These are phyloP conservation scores for Nematostella vectensis DNA, from an alignment of 92 coral and sea anemone species.

Conservation along the genomic window DNA sequence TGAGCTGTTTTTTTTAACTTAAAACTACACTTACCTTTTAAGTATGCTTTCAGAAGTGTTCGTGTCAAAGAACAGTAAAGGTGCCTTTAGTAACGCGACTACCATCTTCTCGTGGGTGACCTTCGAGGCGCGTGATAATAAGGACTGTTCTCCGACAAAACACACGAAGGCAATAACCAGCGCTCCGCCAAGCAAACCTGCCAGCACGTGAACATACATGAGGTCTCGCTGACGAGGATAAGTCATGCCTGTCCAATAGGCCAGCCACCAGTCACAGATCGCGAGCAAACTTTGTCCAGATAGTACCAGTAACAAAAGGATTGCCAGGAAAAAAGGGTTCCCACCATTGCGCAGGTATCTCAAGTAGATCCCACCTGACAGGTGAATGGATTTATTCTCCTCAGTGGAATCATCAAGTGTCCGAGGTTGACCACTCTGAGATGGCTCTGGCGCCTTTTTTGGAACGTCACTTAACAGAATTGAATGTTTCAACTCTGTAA, in stretches of 20 bases:
- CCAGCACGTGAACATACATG: conserved; percentile 1
- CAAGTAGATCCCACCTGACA: too few relatives aligned
- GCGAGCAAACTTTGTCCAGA: conserved; percentile 15
- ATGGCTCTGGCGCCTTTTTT: neutral
- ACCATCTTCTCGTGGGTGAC: conserved; percentile 16
- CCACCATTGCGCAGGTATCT: conserved; percentile 22
- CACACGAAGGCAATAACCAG: conserved; percentile 8
- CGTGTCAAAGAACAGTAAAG: conserved; percentile 26
- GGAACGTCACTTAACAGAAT: neutral
- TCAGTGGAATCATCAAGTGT: neutral
- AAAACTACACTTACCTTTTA: conserved; percentile 20
- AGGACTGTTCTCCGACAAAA: neutral
- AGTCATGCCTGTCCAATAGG: conserved; percentile 17
- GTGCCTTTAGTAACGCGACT: conserved; percentile 31
- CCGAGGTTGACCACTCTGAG: neutral
- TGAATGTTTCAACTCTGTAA: conserved; percentile 1
- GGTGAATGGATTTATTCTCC: conserved; percentile 13
- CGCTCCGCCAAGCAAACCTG: conserved; percentile 3
- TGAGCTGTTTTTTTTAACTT: too few relatives aligned
- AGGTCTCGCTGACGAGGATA: neutral
- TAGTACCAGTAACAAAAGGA: conserved; percentile 12
- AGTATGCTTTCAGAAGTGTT: conserved; percentile 12
- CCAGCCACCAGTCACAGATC: conserved; percentile 28
- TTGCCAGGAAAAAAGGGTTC: neutral
- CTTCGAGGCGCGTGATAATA: conserved; percentile 12